Base-by-base conservation (phyloP, 64 coral and sea anemone species). In the Pocillopora damicornis region DNA sequence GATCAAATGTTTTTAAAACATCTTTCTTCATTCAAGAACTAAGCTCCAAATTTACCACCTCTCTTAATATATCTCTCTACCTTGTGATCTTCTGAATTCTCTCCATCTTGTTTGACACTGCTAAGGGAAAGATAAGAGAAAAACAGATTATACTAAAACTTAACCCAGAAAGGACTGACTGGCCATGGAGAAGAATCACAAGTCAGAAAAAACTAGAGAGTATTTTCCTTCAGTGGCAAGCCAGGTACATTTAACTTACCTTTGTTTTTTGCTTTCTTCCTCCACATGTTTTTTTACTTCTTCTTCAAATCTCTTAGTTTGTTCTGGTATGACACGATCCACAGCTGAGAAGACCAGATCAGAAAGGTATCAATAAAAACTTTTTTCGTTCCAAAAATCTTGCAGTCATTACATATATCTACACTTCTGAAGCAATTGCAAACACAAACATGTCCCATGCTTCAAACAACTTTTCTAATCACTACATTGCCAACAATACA, bases 281-380 rank as follows among this genome's bases (percentile, higher is more conserved):
- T 98, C 95, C 45, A 93, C 86, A 91, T 94, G 95, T 67, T 80
- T 86, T 51, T 72, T 81, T 5, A 92, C 90, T 38, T 96, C 90
- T 26, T 94, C 86, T 76, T 98, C 92, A 94, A 94, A 98, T 71
- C 75, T 88, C 75, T 98, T 98, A 23, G 89, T 83, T 66, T 98
- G 92, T 59, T 93, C 95, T 37, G 95, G 95, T 76, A 98, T 98
- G 18, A 88, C 93, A 80, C 87, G 73, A 81, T 98, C 95, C 17
- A 98, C 92, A 74, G 95, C 95, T 98, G 30, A 42, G 78, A 23
- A 37, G 13, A 80, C 85, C 37, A 81, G 14, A 13, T 7, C 36
- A 82, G 25, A 35, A 69, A 0, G 17, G n/a, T 58, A 22, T 51
- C 42, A 51, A 51, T 51, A 51, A 51, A 7, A 51, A 51, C 42